Conservation (phyloP, 2,888 invertebrate genomes). For the Ditula angustiorana region DNA sequence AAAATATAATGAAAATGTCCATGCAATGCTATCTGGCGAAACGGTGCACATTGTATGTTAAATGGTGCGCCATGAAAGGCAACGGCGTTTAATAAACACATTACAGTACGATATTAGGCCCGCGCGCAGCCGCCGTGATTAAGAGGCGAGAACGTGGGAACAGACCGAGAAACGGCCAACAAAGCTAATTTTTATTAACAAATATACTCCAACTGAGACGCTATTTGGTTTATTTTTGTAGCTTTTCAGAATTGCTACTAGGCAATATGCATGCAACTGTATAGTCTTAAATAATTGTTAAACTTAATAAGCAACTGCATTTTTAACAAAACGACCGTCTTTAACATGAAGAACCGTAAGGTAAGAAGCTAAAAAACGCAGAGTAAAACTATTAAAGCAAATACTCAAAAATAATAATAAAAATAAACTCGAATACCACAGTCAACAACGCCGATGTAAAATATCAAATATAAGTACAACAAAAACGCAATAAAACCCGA, state of each 20-base stretch:
- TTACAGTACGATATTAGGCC: constrained; percentile 81
- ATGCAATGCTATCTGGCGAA: constrained; percentile 68
- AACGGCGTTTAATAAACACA: constrained; percentile 83
- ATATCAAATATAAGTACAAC: constrained; percentile 68
- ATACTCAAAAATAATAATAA: constrained; percentile 60
- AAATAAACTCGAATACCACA: constrained; percentile 53
- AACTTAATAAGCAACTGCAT: background rate
- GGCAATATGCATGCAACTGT: too few species aligned
- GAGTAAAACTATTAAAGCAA: constrained; percentile 60
- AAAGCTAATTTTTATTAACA: constrained; percentile 44
- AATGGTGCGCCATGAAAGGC: constrained; percentile 78
- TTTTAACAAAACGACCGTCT: background rate
- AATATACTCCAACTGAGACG: constrained; percentile 63
- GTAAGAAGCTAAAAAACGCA: constrained; percentile 17
- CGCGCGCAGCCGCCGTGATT: constrained; percentile 75
- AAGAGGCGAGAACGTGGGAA: constrained; percentile 80
- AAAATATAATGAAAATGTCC: constrained; percentile 49
- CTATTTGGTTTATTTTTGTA: constrained; percentile 47
- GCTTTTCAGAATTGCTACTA: constrained; percentile 12
- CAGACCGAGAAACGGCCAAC: constrained; percentile 60
- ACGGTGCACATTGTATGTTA: constrained; percentile 77
- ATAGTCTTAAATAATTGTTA: background rate
- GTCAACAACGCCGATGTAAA: constrained; percentile 58
- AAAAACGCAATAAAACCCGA: constrained; percentile 66
- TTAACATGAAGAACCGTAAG: background rate